Evolutionary conservation across 2,113 vertebrate genomes (phyloP), one percentile per base, ranked within the genome.

Genomic region (Tinamus guttatus): DNA sequence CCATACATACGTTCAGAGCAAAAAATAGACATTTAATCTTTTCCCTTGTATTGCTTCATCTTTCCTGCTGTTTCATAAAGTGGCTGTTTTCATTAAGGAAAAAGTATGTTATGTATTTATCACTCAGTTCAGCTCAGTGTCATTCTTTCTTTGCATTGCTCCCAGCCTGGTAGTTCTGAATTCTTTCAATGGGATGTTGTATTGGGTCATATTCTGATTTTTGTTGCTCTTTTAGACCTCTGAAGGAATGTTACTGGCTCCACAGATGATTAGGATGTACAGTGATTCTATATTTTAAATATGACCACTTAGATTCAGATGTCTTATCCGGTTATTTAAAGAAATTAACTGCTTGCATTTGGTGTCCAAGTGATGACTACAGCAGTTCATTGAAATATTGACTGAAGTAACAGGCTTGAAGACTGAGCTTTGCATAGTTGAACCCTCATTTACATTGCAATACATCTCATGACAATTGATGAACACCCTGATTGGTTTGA

Each of bases 1-100:
- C 89, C 69, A 60, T 58, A 62, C 81, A 94, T 94, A 58, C 52
- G 94, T 97, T 92, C 91, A 92, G 82, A 90, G 47, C 51, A 68
- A 82, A 80, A 54, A 41, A 8, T 78, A 68, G 89, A 84, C 58
- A 71, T 75, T 69, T 58, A 96, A 92, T 32, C 60, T 93, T 93
- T 92, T 4, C 47, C 32, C 70, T 93, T 81, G 47, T 54, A 60
- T 76, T 89, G 45, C 91, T 93, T 93, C 13, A 71, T 83, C 86
- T 92, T 52, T 9, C 56, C 47, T 81, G 32, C 34, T 79, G 24
- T 95, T 96, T 93, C 74, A 85, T 41, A 81, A 90, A 89, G 32
- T 81, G 64, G 41, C 17, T 92, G 62, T 90, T 90, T 94, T 90
- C 62, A 60, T 68, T 87, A 75, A 64, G 34, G 38, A 76, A 19